Evolutionary conservation across 2,888 invertebrate species (phyloP).

Genomic region (Drosophila planitibia): DNA sequence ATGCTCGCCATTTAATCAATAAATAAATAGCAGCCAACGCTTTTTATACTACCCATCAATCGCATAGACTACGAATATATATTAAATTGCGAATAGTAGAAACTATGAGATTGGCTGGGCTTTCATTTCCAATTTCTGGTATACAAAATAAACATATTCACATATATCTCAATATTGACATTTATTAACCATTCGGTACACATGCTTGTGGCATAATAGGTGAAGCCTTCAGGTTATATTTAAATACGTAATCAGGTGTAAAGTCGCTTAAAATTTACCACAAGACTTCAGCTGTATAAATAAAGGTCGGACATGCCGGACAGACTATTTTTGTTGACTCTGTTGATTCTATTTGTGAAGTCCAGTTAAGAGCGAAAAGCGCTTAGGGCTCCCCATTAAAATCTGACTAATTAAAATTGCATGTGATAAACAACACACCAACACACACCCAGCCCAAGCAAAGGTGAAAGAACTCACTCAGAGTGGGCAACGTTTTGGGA

Average conservation of each 20-base stretch:
- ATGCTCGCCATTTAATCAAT: background rate
- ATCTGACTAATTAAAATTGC: constrained; percentile 66
- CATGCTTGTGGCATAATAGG: background rate
- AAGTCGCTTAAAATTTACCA: constrained; percentile 22
- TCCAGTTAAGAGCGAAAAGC: constrained; percentile 14
- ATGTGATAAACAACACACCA: constrained; percentile 44
- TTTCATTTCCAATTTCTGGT: background rate
- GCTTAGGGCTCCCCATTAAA: constrained; percentile 58
- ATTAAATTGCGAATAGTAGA: background rate
- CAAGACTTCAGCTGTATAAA: constrained; percentile 35
- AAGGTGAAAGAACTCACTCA: constrained; percentile 34
- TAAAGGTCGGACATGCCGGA: constrained; percentile 13
- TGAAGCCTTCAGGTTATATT: constrained; percentile 4
- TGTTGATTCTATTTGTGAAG: constrained; percentile 25
- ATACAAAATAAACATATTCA: background rate
- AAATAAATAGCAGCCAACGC: background rate
- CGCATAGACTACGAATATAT: background rate
- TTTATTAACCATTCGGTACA: constrained; percentile 3
- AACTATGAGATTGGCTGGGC: background rate
- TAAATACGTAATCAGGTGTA: constrained; percentile 51
- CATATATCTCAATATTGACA: background rate
- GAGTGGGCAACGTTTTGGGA: background rate
- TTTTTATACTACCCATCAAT: background rate
- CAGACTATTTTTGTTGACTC: constrained; percentile 11
- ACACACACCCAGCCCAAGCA: constrained; percentile 5